phyloP scores from a whole-genome alignment of 1,140 invertebrate genomes.

The Ceratoteleas bidentatus region DNA sequence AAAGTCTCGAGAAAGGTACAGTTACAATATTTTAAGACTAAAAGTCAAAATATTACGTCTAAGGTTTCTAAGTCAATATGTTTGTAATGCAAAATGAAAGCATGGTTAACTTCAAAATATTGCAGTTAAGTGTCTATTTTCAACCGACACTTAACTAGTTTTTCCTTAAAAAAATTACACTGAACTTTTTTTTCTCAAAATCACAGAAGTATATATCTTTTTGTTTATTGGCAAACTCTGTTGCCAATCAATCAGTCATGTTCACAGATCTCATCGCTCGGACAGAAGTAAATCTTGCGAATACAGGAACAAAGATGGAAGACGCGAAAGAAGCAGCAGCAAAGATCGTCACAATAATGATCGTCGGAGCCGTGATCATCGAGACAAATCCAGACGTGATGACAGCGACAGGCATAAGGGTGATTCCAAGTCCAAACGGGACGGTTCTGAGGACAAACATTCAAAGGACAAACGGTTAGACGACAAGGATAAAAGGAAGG shows the following conservation, averaged over 20 bases:
- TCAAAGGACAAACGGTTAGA: constrained; percentile 40
- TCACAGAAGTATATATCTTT: no score
- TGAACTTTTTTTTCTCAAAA: no score
- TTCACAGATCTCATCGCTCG: constrained; percentile 42
- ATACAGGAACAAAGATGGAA: constrained; percentile 60
- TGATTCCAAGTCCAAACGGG: constrained; percentile 35
- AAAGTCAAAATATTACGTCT: no score
- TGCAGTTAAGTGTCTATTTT: no score
- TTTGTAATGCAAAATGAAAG: no score
- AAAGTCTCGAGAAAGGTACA: constrained; percentile 53
- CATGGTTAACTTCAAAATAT: no score
- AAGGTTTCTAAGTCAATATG: no score
- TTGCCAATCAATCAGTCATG: constrained; percentile 5
- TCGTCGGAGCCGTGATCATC: constrained; percentile 57
- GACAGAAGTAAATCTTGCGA: constrained; percentile 54
- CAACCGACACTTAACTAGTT: no score
- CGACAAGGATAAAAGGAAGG: constrained; percentile 60
- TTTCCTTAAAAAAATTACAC: no score
- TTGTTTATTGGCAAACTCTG: background rate
- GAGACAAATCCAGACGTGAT: constrained; percentile 66
- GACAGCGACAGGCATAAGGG: constrained; percentile 61
- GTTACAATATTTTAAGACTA: no score
- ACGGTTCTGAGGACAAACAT: constrained; percentile 33
- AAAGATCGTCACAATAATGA: constrained; percentile 65
- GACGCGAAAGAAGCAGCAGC: constrained; percentile 61